These are phyloP conservation scores for Liasis olivaceus DNA, from an alignment of 2,797 vertebrate species.

Conservation along the genomic window DNA sequence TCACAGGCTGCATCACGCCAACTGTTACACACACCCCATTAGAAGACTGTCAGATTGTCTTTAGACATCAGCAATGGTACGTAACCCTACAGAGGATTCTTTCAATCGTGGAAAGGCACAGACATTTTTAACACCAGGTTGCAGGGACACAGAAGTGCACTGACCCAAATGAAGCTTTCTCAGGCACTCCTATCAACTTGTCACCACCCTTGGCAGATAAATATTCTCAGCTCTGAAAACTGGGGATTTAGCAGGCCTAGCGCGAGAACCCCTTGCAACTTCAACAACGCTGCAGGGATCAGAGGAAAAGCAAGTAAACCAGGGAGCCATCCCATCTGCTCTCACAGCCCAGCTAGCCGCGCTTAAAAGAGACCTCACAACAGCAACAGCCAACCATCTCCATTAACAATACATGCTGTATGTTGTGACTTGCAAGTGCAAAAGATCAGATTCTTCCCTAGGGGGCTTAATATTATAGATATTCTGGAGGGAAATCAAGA, in stretches of 20 bases:
- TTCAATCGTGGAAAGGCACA: fast-evolving
- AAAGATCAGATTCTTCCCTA: not conserved
- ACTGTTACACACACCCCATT: not conserved
- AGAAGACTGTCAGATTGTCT: not conserved
- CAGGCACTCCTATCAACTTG: not conserved
- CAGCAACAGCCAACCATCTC: not conserved
- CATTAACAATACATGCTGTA: not conserved
- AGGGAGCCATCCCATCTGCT: not conserved
- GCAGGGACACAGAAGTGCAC: not conserved
- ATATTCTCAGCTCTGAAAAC: not conserved
- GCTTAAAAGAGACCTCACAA: not conserved
- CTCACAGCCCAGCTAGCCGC: too few species aligned
- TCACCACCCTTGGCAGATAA: not conserved
- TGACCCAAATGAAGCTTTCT: not conserved
- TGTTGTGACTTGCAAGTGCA: not conserved
- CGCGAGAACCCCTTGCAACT: not conserved
- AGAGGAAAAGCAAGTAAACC: not conserved
- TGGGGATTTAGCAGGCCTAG: not conserved
- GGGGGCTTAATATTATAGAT: not conserved
- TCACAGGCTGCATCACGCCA: conserved; percentile 28
- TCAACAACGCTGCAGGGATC: not conserved
- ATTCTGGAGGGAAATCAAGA: not conserved
- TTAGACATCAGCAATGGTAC: not conserved
- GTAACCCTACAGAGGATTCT: not conserved
- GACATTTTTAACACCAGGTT: not conserved